Evolutionary conservation across 2,113 vertebrate species (phyloP).

Genomic region (Mus pahari): DNA sequence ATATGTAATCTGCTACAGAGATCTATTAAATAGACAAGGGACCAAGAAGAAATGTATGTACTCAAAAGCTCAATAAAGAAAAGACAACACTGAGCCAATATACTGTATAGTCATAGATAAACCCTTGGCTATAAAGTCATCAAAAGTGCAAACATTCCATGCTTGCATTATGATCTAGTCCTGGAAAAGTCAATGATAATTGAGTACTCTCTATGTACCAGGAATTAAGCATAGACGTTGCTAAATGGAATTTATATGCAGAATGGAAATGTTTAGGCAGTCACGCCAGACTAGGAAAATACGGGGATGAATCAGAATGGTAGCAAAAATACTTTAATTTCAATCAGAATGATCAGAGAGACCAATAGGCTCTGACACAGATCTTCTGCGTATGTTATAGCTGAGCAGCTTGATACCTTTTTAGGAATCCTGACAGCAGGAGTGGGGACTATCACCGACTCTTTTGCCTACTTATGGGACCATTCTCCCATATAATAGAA

Average conservation of each 20-base stretch:
- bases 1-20: neutral
- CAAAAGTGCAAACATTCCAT: neutral
- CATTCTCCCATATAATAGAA: neutral
- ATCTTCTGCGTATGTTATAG: neutral
- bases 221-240: neutral
- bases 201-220: neutral
- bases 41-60: neutral
- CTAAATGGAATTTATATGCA: neutral
- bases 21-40: neutral
- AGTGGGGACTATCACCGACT: neutral
- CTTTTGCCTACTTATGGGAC: neutral
- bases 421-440: neutral
- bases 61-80: neutral
- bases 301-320: neutral
- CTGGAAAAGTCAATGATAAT: neutral
- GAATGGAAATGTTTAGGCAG: neutral
- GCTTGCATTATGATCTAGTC: neutral
- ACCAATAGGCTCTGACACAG: neutral
- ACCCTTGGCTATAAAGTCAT: neutral
- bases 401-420: neutral
- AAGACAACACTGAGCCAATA: neutral
- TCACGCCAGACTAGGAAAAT: neutral
- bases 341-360: neutral
- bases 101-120: neutral
- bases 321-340: neutral